phyloP scores from a whole-genome alignment of 2,888 invertebrate species.

The Seira musarum region DNA sequence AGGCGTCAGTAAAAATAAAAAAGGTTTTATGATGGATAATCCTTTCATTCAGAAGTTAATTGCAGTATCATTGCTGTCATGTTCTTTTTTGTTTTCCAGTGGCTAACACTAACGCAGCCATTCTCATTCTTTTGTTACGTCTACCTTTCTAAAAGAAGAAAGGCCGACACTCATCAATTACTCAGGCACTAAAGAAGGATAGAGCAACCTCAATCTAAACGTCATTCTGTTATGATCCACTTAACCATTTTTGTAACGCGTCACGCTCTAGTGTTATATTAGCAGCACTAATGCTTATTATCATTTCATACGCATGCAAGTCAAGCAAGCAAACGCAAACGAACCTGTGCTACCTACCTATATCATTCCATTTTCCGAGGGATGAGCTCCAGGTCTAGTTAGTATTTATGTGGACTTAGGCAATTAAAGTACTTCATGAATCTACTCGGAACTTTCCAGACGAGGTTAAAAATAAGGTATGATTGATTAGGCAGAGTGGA shows the following conservation, averaged over 20 bases:
- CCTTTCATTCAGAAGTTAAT: constrained; percentile 5
- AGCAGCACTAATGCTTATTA: background rate
- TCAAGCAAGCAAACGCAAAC: too few relatives aligned
- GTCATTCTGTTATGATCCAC: constrained; percentile 46
- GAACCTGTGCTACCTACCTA: too few relatives aligned
- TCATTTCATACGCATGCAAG: background rate
- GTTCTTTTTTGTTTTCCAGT: constrained; percentile 23
- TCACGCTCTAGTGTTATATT: constrained; percentile 26
- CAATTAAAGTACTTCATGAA: too few relatives aligned
- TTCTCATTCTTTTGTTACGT: constrained; percentile 13
- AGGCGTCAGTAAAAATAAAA: background rate
- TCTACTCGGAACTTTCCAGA: background rate
- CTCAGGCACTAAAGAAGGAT: constrained; percentile 16
- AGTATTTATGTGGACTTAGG: too few relatives aligned
- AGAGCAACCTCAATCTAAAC: constrained; percentile 26
- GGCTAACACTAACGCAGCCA: constrained; percentile 19
- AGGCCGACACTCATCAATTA: constrained; percentile 50
- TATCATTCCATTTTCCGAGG: too few relatives aligned
- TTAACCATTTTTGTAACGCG: constrained; percentile 43
- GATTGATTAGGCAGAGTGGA: constrained; percentile 45
- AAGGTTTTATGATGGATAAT: background rate
- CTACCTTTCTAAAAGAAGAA: constrained; percentile 18
- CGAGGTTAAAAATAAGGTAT: constrained; percentile 43
- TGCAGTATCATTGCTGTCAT: constrained; percentile 12
- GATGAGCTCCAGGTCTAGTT: too few relatives aligned